These are phyloP conservation scores for Candoia aspera DNA, from an alignment of 2,113 vertebrate genomes.

Conservation along the genomic window DNA sequence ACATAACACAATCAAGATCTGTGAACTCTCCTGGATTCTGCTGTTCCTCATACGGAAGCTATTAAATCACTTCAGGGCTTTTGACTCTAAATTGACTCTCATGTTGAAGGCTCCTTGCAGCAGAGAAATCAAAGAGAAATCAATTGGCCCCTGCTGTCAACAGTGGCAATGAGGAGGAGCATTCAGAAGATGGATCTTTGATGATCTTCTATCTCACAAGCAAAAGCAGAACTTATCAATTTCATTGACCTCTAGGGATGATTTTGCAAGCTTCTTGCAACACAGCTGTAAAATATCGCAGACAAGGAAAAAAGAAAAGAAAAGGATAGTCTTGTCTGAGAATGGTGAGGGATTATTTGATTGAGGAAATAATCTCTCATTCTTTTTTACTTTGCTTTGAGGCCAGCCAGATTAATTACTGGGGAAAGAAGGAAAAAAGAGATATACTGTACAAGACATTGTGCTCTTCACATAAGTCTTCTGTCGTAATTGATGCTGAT, in stretches of 20 bases:
- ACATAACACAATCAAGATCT: background rate
- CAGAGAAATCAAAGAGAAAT: slow-evolving; percentile 30
- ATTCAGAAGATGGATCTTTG: slow-evolving; percentile 31
- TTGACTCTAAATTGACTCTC: slow-evolving; percentile 30
- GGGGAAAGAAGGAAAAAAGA: background rate
- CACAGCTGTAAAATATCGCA: slow-evolving; percentile 37
- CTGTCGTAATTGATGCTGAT: background rate
- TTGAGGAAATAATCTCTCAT: background rate
- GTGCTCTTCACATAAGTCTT: background rate
- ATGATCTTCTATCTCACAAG: slow-evolving; percentile 25
- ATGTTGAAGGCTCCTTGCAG: slow-evolving; percentile 20
- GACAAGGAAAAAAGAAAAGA: background rate
- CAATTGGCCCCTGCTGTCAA: slow-evolving; percentile 6
- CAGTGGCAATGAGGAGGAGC: slow-evolving; percentile 29
- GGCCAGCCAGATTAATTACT: slow-evolving; percentile 31
- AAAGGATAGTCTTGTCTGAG: background rate
- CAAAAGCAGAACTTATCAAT: background rate
- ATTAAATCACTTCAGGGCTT: slow-evolving; percentile 29
- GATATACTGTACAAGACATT: background rate
- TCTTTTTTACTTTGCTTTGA: slow-evolving; percentile 8
- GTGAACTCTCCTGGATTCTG: background rate
- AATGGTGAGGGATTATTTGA: slow-evolving; percentile 23
- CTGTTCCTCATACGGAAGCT: slow-evolving; percentile 23
- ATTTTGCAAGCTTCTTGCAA: slow-evolving; percentile 11
- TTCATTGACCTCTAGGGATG: slow-evolving; percentile 1